phyloP scores from a whole-genome alignment of 2,888 invertebrate genomes.

The Pheosia tremula region DNA sequence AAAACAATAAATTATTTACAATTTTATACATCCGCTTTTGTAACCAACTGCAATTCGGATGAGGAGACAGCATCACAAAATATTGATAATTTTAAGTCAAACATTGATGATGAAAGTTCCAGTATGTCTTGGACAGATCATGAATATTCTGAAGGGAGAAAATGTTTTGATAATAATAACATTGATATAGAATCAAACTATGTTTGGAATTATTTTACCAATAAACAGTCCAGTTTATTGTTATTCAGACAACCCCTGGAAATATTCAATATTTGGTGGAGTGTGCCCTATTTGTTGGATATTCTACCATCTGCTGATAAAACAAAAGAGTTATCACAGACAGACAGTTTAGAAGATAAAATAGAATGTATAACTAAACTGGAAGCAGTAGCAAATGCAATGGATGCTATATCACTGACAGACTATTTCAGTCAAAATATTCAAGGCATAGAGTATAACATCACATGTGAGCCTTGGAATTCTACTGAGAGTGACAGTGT shows the following conservation, averaged over 20 bases:
- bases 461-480: constrained; percentile 64
- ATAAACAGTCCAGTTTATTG: constrained; percentile 32
- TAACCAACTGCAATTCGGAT: constrained; percentile 48
- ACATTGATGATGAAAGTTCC: constrained; percentile 68
- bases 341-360: constrained; percentile 29
- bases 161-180: constrained; percentile 19
- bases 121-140: constrained; percentile 69
- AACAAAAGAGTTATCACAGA: constrained; percentile 20
- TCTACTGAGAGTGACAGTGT: constrained; percentile 62
- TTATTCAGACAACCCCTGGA: constrained; percentile 35
- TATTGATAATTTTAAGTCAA: constrained; percentile 42
- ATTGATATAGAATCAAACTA: constrained; percentile 27
- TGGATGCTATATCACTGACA: constrained; percentile 72
- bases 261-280: constrained; percentile 72
- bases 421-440: constrained; percentile 50
- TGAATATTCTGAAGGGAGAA: constrained; percentile 49
- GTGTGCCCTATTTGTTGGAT: constrained; percentile 55
- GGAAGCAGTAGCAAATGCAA: constrained; percentile 51
- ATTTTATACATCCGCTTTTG: constrained; percentile 86
- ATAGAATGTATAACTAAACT: constrained; percentile 34
- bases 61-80: constrained; percentile 47
- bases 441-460: constrained; percentile 36
- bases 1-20: constrained; percentile 89
- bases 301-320: constrained; percentile 8
- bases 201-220: constrained; percentile 45